Evolutionary conservation across 1,140 invertebrate species (phyloP), one percentile per base, ranked within the genome.

Genomic region (Apis cerana): DNA sequence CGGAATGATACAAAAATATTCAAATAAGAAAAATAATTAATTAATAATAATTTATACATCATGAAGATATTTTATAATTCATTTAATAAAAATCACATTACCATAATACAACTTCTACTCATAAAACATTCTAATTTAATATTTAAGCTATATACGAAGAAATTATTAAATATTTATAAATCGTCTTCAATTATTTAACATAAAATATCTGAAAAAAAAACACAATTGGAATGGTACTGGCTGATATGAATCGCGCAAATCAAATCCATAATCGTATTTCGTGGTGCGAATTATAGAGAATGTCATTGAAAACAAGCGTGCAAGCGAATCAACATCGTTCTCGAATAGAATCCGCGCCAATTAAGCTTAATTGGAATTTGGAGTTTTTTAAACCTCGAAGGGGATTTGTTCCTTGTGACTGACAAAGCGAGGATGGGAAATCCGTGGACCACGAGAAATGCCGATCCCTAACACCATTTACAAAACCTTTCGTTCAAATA

Each of bases 401-500:
- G 33, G 33, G 33, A 17, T 19, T 65, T 52, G 48, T 52, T n/a
- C 23, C 13, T 74, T 65, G 64, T 62, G 80, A 77, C 23, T 48
- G 65, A 19, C 48, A 56, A 82, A 61, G n/a, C 62, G 58, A 48
- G 65, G 75, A 48, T 52, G 54, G 15, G 74, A 72, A 61, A 83
- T 59, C 1, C 78, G 70, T 54, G 71, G 56, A 80, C 82, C 86
- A 87, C 77, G 56, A 87, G 80, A 59, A 58, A 48, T 21, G 72
- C 56, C 81, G 50, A 69, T 75, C 67, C 61, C 64, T 75, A 65
- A 58, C 70, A 23, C 27, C 27, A 43, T 86, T 82, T 50, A 52
- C 58, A 75, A 84, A 88, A 79, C 79, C 86, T 84, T 85, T 88
- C 68, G 83, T 77, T 89, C 87, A 78, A 88, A 86, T 89, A 89